Evolutionary conservation across 1,140 invertebrate species (phyloP).

Genomic region (Plutomurus gul): DNA sequence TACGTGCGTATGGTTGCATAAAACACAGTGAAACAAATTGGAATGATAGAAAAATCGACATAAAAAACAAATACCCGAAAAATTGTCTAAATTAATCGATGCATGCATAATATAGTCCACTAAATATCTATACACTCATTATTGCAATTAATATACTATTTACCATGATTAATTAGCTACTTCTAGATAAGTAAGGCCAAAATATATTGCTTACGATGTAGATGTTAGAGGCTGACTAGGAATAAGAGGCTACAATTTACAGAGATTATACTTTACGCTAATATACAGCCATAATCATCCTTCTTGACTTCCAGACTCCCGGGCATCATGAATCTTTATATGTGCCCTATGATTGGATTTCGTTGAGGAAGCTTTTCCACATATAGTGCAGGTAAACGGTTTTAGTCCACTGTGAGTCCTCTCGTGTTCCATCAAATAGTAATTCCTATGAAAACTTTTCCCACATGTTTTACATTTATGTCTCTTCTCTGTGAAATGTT

Average conservation of each 20-base stretch:
- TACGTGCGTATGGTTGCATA: no score
- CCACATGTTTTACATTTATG: constrained; percentile 85
- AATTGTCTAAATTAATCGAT: no score
- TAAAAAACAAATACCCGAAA: no score
- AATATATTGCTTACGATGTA: no score
- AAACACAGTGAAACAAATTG: no score
- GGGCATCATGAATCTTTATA: constrained; percentile 81
- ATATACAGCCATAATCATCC: constrained; percentile 63
- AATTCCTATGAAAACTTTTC: constrained; percentile 82
- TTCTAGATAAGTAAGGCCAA: no score
- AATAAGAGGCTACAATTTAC: background rate
- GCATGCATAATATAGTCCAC: no score
- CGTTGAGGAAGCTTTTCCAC: constrained; percentile 81
- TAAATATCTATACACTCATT: no score
- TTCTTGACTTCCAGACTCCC: constrained; percentile 81
- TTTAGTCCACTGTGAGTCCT: constrained; percentile 80
- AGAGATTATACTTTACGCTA: background rate
- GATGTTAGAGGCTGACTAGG: no score
- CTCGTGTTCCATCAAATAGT: constrained; percentile 84
- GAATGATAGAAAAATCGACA: no score
- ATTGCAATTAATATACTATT: no score
- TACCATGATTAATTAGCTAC: no score
- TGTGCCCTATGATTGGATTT: constrained; percentile 89
- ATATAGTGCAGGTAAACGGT: constrained; percentile 82
- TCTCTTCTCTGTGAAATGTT: constrained; percentile 86